Evolutionary conservation across 2,797 vertebrate species (phyloP).

Genomic region (Florisuga fusca): DNA sequence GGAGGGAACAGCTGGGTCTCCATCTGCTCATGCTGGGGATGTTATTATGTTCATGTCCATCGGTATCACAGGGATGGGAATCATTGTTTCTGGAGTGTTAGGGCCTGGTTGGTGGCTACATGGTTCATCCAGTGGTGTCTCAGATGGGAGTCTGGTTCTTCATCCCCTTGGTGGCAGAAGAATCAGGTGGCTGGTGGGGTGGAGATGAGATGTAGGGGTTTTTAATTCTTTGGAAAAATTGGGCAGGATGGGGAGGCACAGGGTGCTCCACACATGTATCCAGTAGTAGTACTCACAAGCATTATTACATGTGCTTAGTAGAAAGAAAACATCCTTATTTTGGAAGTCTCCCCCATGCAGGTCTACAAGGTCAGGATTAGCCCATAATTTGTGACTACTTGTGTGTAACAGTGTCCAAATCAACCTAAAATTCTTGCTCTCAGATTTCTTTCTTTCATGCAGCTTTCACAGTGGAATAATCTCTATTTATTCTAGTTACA

Average conservation of each 20-base stretch:
- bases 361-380: neutral
- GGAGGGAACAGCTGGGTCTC: neutral
- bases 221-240: neutral
- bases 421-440: neutral
- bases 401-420: neutral
- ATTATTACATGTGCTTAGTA: neutral
- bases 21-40: rapidly evolving
- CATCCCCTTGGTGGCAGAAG: neutral
- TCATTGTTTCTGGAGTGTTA: neutral
- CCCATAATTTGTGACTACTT: neutral
- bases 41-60: neutral
- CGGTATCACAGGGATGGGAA: no score
- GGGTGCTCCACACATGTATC: rapidly evolving
- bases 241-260: neutral
- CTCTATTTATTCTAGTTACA: neutral
- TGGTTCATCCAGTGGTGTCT: rapidly evolving
- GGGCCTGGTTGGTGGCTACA: neutral
- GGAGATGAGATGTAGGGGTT: rapidly evolving
- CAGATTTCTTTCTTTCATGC: neutral
- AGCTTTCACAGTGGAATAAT: neutral
- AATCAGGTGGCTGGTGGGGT: neutral
- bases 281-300: no score
- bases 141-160: neutral
- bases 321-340: neutral
- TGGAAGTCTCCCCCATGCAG: rapidly evolving